Evolutionary conservation across 2,888 invertebrate species (phyloP).

Genomic region (Toxonevra muliebris): DNA sequence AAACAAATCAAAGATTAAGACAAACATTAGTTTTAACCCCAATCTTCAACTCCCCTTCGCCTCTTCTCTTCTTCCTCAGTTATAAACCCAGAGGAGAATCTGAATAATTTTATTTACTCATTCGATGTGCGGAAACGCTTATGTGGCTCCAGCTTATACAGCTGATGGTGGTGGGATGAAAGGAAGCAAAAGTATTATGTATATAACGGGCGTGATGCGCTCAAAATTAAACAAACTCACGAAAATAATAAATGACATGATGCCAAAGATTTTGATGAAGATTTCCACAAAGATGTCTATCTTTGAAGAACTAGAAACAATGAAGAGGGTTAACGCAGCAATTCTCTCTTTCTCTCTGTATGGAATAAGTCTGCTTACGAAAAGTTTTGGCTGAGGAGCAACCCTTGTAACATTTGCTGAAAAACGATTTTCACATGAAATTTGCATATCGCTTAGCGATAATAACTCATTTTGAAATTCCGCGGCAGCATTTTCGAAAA

Average conservation of each 20-base stretch:
- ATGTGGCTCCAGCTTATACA: not conserved
- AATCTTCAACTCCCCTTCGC: conserved; percentile 23
- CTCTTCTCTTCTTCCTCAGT: conserved; percentile 4
- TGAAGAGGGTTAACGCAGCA: no score
- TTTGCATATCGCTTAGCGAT: conserved; percentile 46
- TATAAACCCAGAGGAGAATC: not conserved
- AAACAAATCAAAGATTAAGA: conserved; percentile 66
- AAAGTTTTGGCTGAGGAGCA: not conserved
- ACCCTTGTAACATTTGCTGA: not conserved
- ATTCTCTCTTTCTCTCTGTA: no score
- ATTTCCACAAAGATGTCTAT: conserved; percentile 37
- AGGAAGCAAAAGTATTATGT: no score
- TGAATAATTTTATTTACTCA: no score
- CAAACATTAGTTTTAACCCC: conserved; percentile 59
- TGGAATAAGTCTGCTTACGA: not conserved
- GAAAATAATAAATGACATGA: conserved; percentile 58
- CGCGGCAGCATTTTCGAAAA: conserved; percentile 52
- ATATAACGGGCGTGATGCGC: conserved; percentile 43
- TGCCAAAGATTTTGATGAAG: conserved; percentile 43
- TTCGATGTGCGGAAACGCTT: no score
- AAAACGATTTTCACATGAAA: conserved; percentile 35
- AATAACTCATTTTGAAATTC: conserved; percentile 63
- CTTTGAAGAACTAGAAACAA: not conserved
- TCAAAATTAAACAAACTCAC: conserved; percentile 43
- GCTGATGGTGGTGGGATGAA: not conserved